Evolutionary conservation across 2,888 invertebrate species (phyloP).

Genomic region (Melieria crassipennis): DNA sequence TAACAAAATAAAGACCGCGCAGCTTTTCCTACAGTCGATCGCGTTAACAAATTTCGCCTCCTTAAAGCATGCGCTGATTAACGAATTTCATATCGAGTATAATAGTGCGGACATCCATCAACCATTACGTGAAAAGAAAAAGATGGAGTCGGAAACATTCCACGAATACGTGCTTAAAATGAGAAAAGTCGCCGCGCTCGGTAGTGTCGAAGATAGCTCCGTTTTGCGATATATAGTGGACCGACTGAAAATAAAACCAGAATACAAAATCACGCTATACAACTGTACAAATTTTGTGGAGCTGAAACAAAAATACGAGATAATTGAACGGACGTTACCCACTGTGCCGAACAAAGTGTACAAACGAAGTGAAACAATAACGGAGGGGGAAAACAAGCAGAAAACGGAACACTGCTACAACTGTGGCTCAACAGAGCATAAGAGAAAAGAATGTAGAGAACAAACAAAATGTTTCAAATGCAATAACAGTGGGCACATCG

Average conservation of each 20-base stretch:
- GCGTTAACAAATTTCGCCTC: too few relatives aligned
- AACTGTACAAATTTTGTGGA: conserved; percentile 30
- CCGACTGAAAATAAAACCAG: conserved; percentile 26
- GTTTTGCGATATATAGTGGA: too few relatives aligned
- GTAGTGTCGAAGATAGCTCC: too few relatives aligned
- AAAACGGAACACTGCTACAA: conserved; percentile 23
- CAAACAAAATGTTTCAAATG: conserved; percentile 39
- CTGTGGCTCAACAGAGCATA: conserved; percentile 38
- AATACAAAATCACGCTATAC: conserved; percentile 33
- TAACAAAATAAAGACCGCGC: too few relatives aligned
- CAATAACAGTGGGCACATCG: conserved; percentile 15
- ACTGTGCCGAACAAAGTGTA: neutral
- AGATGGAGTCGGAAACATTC: too few relatives aligned
- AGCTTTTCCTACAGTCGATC: too few relatives aligned
- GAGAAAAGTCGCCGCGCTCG: too few relatives aligned
- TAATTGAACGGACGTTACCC: conserved; percentile 12
- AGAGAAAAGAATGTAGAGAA: conserved; percentile 32
- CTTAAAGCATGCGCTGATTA: too few relatives aligned
- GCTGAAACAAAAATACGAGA: conserved; percentile 28
- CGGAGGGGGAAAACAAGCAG: neutral
- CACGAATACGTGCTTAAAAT: too few relatives aligned
- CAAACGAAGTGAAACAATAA: neutral
- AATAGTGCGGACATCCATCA: too few relatives aligned
- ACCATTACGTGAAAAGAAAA: too few relatives aligned
- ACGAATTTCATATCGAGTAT: too few relatives aligned